These are phyloP conservation scores for Pungitius pungitius DNA, from an alignment of 2,113 vertebrate species.

Conservation along the genomic window DNA sequence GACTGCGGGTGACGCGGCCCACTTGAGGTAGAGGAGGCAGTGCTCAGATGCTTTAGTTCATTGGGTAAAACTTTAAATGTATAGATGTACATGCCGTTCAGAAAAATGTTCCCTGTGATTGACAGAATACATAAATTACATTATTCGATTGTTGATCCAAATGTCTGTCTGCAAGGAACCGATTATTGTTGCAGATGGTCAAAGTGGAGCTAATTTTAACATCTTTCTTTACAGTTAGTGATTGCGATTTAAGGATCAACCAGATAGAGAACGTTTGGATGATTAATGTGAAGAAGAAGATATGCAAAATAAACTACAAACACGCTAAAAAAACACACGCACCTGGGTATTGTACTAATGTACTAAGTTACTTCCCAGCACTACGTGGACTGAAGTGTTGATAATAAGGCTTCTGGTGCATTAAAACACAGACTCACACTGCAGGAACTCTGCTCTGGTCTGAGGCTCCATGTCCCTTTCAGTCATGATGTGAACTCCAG, in stretches of 20 bases:
- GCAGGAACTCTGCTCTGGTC: conserved; percentile 67
- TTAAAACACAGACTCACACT: conserved; percentile 54
- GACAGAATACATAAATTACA: neutral
- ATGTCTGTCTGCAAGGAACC: neutral
- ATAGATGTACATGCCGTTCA: neutral
- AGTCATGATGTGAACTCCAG: neutral
- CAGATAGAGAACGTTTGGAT: neutral
- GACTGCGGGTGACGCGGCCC: neutral
- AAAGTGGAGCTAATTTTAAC: neutral
- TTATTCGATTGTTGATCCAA: neutral
- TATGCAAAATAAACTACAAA: neutral
- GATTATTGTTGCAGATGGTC: neutral
- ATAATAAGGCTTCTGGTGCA: neutral
- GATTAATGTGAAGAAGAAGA: neutral
- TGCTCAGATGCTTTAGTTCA: neutral
- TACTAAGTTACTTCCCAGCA: neutral
- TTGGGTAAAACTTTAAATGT: neutral
- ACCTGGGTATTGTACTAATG: neutral
- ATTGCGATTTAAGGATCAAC: neutral
- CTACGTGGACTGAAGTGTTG: neutral
- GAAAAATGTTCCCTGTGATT: neutral
- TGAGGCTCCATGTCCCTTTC: conserved; percentile 26
- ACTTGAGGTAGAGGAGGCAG: neutral
- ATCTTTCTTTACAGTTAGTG: neutral
- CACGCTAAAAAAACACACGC: neutral